Percentiles rank a stretch among this genome's conserved stretches.
phyloP scores from a whole-genome alignment of 2,888 invertebrate genomes.

The Xestobium rufovillosum region DNA sequence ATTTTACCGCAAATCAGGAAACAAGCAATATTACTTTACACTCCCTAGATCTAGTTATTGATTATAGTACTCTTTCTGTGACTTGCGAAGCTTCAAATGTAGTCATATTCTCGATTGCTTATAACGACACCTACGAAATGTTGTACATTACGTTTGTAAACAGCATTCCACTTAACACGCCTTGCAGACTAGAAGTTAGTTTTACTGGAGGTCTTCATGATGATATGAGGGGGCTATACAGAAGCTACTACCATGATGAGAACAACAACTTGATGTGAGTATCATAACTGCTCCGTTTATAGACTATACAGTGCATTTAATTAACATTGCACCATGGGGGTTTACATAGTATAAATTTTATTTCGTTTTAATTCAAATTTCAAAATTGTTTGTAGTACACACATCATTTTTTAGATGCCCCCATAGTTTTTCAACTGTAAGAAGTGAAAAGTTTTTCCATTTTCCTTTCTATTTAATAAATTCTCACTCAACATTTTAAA shows the following conservation, averaged over 20 bases:
- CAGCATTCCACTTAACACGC: not conserved
- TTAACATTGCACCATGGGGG: no score
- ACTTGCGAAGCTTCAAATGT: not conserved
- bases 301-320: no score
- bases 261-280: constrained; percentile 1
- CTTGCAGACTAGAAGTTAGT: not conserved
- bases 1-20: not conserved
- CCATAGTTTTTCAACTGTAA: no score
- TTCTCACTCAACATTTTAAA: no score
- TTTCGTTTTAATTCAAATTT: no score
- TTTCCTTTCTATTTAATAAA: no score
- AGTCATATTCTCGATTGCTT: not conserved
- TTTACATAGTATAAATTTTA: no score
- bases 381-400: no score
- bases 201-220: not conserved
- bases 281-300: no score
- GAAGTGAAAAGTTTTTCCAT: no score
- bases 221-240: not conserved
- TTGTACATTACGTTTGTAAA: not conserved
- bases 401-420: no score
- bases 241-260: constrained; percentile 1
- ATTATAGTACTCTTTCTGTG: not conserved
- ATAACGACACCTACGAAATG: not conserved
- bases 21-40: not conserved
- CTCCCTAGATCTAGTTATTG: not conserved